Conservation (phyloP, 2,888 invertebrate species). For the Phytoseiulus persimilis region DNA sequence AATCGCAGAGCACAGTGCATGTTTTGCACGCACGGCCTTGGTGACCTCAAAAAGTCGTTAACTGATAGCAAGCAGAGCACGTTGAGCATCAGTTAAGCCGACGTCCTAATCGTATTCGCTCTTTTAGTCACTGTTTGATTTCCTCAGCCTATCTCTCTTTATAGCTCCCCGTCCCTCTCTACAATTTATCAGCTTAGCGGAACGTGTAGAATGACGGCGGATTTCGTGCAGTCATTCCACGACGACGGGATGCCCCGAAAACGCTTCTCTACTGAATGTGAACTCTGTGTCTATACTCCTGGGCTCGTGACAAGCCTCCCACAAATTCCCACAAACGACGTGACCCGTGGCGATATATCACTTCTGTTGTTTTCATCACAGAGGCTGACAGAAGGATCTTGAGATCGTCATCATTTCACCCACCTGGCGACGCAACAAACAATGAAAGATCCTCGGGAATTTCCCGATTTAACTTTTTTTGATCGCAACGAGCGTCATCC, state of each 20-base stretch:
- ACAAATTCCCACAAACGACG: no score
- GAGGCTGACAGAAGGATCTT: no score
- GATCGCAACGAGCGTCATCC: neutral
- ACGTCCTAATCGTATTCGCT: neutral
- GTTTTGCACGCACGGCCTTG: neutral
- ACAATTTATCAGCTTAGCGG: neutral
- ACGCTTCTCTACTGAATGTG: neutral
- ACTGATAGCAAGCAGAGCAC: neutral
- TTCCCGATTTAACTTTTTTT: neutral
- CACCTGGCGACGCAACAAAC: no score
- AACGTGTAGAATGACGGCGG: no score
- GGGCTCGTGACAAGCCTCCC: no score
- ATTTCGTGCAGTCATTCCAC: neutral
- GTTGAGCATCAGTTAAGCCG: neutral
- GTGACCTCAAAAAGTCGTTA: neutral
- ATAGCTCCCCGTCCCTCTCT: neutral
- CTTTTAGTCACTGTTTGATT: neutral
- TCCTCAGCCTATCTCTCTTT: neutral
- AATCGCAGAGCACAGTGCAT: neutral
- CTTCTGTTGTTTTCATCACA: no score
- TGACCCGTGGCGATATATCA: no score
- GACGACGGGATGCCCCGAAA: neutral
- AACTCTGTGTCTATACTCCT: no score
- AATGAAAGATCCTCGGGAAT: no score
- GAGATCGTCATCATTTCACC: no score